Base-by-base conservation (phyloP, 2,888 invertebrate genomes). In the Chironomus riparius region DNA sequence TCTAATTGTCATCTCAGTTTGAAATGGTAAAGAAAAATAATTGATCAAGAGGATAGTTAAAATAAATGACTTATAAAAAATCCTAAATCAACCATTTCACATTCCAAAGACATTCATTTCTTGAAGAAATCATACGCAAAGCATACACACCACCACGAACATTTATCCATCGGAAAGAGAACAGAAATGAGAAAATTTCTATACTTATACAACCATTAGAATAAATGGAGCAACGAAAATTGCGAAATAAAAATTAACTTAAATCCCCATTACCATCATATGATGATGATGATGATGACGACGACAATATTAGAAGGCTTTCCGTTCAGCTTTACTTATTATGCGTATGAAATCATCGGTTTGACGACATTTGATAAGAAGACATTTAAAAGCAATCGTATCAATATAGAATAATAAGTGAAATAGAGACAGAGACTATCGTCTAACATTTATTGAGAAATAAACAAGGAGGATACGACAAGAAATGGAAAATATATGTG, bases 181-280 rank as follows among this genome's bases (percentile, higher is more conserved):
- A 38, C 38, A 38, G 38, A 38, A 38, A 38, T 4, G 38, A 38
- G 38, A 38, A 38, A 38, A 38, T 10, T 15, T 50, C 13, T 50
- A 56, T 56, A 18, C 56, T 56, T 38, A 56, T 7, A 56, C 5
- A 56, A 56, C n/a, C 56, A 56, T 18, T 56, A 7, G 56, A 56
- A 56, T 56, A 56, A 56, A 56, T 56, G 15, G 56, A 56, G 56
- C 56, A 56, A 56, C n/a, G 56, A 56, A 15, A 56, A 56, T 56
- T 56, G 6, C 56, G 24, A 65, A 65, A 65, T 65, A 65, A 65
- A 65, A 65, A 65, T 65, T 65, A 65, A 65, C 65, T 65, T 65
- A 24, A 65, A 65, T 65, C 65, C 24, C 65, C 22, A 65, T 65
- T 65, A 65, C 21, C 22, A 65, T 65, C 22, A 13, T 18, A 65